Evolutionary conservation across 2,113 vertebrate genomes (phyloP).

Genomic region (Edolisoma coerulescens): DNA sequence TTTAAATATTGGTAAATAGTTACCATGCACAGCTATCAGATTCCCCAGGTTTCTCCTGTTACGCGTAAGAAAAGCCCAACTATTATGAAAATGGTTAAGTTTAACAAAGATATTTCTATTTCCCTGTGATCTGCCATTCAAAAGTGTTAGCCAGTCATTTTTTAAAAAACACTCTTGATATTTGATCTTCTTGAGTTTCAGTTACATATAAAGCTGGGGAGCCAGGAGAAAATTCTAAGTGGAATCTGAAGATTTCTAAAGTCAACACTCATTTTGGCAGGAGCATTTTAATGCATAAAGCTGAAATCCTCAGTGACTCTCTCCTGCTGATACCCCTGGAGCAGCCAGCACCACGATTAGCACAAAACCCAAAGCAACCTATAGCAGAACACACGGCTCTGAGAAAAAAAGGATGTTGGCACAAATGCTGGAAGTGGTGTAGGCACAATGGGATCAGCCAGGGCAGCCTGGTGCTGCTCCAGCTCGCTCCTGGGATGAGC

Average conservation of each 20-base stretch:
- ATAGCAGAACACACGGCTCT: background rate
- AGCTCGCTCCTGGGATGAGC: background rate
- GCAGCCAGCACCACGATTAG: background rate
- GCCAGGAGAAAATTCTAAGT: constrained; percentile 41
- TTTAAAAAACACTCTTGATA: constrained; percentile 15
- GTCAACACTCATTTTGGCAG: constrained; percentile 48
- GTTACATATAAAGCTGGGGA: constrained; percentile 17
- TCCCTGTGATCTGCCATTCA: constrained; percentile 32
- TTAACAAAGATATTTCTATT: constrained; percentile 36
- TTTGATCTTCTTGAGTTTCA: constrained; percentile 34
- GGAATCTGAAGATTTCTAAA: constrained; percentile 63
- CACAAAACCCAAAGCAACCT: background rate
- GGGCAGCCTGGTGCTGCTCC: background rate
- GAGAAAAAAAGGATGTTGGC: background rate
- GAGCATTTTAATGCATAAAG: constrained; percentile 2
- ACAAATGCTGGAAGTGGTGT: background rate
- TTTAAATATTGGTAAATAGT: background rate
- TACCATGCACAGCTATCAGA: background rate
- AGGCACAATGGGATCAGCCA: background rate
- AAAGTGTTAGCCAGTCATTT: background rate
- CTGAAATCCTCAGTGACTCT: constrained; percentile 18
- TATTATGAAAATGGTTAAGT: background rate
- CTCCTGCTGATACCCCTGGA: background rate
- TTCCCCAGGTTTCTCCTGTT: background rate
- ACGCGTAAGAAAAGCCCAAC: background rate